Evolutionary conservation across 2,797 vertebrate species (phyloP), one percentile per base, ranked within the genome.

Genomic region (Crocidura indochinensis): DNA sequence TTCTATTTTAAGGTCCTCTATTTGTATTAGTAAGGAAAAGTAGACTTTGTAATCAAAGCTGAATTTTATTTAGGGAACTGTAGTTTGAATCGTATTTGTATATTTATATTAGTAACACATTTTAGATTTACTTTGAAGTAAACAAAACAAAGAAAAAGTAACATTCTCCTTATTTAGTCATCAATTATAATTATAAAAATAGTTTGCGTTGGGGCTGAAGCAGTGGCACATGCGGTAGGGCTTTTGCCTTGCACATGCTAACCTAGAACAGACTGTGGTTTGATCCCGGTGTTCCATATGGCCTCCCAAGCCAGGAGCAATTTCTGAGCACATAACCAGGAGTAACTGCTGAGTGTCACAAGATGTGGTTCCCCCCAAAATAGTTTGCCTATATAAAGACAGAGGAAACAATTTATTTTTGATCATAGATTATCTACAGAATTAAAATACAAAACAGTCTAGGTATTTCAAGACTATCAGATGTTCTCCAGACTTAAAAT

Each of bases 391-490:
- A 8, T 22, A 69, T 65, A 64, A 6, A 64, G 7, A 67, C 7
- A 72, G 0, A 17, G 15, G 11, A 5, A 56, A 22, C 14, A 88
- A 53, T n/a, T 8, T 56, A 46, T 71, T 81, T 91, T 87, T 89
- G 24, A 82, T 77, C 14, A 51, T 44, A 75, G 27, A 71, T 29
- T 71, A 1, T 49, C 6, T 47, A 80, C 68, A n/a, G 27, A 5
- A 67, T 67, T 65, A 87, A 89, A 84, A 44, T 10, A 77, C 31
- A 51, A 84, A 84, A 44, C 3, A 73, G 4, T 56, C 8, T 76
- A 92, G 68, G 8, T 76, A 24, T 80, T 92, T 87, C 60, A 78
- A 14, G 73, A 38, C 6, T 78, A 69, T 17, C 78, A 93, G 82
- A 84, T 87, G 44, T 80, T 91, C n/a, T 74, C 53, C 2, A 60